phyloP scores from a whole-genome alignment of 2,113 vertebrate species.

The Takifugu flavidus region DNA sequence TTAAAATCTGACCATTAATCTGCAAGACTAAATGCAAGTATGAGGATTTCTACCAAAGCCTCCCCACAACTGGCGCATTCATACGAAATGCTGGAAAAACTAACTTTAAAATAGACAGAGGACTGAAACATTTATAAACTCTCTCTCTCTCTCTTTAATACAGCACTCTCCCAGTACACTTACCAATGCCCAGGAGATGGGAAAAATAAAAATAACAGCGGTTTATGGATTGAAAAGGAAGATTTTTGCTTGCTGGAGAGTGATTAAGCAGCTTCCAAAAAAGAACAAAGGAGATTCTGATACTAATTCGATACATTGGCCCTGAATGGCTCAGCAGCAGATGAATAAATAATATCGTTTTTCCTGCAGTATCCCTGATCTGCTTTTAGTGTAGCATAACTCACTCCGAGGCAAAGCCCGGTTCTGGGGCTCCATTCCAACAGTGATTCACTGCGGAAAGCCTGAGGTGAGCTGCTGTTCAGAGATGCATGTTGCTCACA shows the following conservation, averaged over 20 bases:
- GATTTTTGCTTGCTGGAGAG: conserved; percentile 12
- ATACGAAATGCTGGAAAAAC: no score
- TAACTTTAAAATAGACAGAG: no score
- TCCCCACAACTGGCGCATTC: no score
- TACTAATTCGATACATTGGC: conserved; percentile 53
- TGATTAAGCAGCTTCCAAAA: conserved; percentile 30
- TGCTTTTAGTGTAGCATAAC: conserved; percentile 13
- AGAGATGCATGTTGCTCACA: no score
- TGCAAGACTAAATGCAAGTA: no score
- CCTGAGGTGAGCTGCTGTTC: not conserved
- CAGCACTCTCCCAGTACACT: no score
- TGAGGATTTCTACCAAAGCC: no score
- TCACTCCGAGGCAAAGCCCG: conserved; percentile 10
- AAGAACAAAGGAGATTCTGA: conserved; percentile 26
- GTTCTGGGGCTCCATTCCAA: conserved; percentile 15
- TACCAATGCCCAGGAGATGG: not conserved
- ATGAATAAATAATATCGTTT: conserved; percentile 24
- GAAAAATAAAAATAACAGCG: conserved; percentile 18
- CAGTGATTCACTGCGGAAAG: not conserved
- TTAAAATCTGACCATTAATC: no score
- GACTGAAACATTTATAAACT: no score
- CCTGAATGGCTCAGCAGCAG: conserved; percentile 17
- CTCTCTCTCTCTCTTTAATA: no score
- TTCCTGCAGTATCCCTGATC: conserved; percentile 8
- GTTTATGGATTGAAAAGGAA: conserved; percentile 3